These are phyloP conservation scores for Zaprionus taronus DNA, from an alignment of 1,140 invertebrate species.

Conservation along the genomic window DNA sequence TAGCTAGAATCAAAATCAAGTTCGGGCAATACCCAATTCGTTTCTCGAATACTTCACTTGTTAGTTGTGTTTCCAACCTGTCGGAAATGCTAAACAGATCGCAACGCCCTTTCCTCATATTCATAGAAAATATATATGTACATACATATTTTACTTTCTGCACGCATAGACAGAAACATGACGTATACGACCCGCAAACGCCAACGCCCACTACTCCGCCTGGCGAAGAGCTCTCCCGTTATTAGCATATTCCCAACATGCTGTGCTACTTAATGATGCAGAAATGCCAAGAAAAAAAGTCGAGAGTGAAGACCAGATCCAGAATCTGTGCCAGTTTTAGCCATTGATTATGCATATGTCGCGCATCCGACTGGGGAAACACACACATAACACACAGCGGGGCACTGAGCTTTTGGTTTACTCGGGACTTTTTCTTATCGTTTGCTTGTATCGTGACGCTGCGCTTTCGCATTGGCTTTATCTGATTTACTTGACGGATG, in stretches of 20 bases:
- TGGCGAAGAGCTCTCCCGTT: slow-evolving; percentile 5
- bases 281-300: slow-evolving; percentile 43
- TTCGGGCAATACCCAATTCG: no score
- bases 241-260: slow-evolving; percentile 65
- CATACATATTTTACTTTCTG: slow-evolving; percentile 22
- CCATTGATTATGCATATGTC: slow-evolving; percentile 64
- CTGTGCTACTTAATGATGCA: slow-evolving; percentile 73
- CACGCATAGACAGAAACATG: slow-evolving; percentile 9
- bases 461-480: slow-evolving; percentile 14
- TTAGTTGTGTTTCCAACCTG: no score
- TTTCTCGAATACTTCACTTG: no score
- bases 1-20: no score
- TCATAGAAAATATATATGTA: neutral
- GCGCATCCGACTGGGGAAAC: slow-evolving; percentile 5
- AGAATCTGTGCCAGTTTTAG: slow-evolving; percentile 39
- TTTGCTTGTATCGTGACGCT: slow-evolving; percentile 17
- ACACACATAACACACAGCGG: neutral
- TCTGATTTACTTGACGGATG: slow-evolving; percentile 43
- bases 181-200: slow-evolving; percentile 36
- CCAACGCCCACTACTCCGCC: neutral
- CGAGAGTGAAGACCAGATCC: slow-evolving; percentile 48
- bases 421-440: slow-evolving; percentile 1
- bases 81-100: neutral
- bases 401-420: neutral
- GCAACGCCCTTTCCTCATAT: no score